Evolutionary conservation across 1,140 invertebrate species (phyloP).

Genomic region (Apolygus lucorum): DNA sequence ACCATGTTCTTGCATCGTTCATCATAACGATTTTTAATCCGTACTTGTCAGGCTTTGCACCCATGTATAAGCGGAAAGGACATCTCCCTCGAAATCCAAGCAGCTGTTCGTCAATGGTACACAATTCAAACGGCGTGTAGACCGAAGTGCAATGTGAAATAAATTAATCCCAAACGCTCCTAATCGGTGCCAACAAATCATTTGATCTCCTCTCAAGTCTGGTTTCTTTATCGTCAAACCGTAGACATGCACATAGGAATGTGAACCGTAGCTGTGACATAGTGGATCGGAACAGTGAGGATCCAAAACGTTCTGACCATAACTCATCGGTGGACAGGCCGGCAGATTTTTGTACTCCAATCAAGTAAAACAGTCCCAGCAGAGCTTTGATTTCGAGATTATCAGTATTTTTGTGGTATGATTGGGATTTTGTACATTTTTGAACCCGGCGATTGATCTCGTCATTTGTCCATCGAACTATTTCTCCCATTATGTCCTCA

Average conservation of each 20-base stretch:
- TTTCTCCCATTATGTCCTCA: background rate
- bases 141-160: background rate
- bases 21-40: conserved; percentile 41
- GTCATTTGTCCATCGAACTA: background rate
- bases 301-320: background rate
- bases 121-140: background rate
- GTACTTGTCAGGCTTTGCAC: conserved; percentile 43
- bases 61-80: conserved; percentile 41
- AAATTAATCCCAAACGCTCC: background rate
- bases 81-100: conserved; percentile 17
- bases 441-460: background rate
- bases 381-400: background rate
- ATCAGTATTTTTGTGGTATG: background rate
- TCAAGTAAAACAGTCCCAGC: background rate
- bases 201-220: background rate
- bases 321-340: background rate
- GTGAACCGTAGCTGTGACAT: background rate
- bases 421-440: background rate
- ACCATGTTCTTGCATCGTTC: conserved; percentile 36
- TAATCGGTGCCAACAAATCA: background rate
- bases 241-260: background rate
- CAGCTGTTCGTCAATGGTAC: background rate
- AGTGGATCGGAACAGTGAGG: background rate
- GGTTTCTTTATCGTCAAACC: background rate
- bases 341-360: background rate